These are phyloP conservation scores for Platalea minor DNA, from an alignment of 2,797 vertebrate species.

Conservation along the genomic window DNA sequence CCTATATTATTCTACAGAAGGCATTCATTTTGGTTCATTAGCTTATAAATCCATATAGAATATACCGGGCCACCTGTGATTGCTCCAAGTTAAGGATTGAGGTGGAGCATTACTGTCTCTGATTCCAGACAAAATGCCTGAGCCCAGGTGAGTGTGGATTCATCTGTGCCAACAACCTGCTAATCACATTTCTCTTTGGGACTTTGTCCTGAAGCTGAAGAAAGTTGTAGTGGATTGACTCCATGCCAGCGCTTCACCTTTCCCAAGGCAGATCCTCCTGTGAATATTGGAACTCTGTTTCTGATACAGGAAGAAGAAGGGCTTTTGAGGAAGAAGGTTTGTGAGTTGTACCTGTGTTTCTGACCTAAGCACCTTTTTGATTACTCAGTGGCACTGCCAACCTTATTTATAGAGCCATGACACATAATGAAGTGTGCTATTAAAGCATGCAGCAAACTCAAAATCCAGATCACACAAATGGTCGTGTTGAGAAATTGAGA, in stretches of 20 bases:
- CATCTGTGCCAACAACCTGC: neutral
- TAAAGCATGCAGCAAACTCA: neutral
- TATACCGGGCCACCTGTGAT: neutral
- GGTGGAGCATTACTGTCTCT: neutral
- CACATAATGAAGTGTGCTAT: neutral
- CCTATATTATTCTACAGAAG: neutral
- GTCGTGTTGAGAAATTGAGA: rapidly evolving
- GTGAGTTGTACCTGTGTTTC: neutral
- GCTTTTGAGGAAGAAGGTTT: neutral
- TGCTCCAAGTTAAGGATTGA: neutral
- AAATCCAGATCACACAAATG: neutral
- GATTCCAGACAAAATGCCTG: neutral
- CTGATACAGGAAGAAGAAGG: neutral
- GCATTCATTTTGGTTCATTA: neutral
- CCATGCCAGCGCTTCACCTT: neutral
- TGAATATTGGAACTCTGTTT: neutral
- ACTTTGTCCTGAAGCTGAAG: neutral
- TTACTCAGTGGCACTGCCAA: neutral
- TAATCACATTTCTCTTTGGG: neutral
- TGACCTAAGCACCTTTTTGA: neutral
- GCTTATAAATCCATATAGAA: neutral
- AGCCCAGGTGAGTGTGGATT: neutral
- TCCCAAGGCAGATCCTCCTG: neutral
- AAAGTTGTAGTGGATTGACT: neutral
- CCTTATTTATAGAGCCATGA: neutral